A percentile compares a stretch with the other conserved stretches of the same genome.
These are phyloP conservation scores for Muricea muricata DNA, from an alignment of 92 coral and sea anemone genomes.

Conservation along the genomic window DNA sequence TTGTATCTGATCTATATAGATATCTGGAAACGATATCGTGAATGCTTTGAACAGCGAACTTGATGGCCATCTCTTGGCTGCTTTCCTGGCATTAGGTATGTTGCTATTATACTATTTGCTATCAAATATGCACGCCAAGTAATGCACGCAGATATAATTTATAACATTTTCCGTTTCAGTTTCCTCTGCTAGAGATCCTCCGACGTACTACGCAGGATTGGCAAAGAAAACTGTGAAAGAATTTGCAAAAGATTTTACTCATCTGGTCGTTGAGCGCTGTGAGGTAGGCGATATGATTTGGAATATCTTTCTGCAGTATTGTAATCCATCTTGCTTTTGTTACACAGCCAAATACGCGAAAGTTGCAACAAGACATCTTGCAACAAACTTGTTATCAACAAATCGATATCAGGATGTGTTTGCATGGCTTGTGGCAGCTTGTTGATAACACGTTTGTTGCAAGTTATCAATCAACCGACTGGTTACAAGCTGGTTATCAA, in stretches of 20 bases:
- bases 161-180: background rate
- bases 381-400: too few relatives aligned
- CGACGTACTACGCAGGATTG: constrained; percentile 36
- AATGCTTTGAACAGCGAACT: constrained; percentile 27
- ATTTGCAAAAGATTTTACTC: constrained; percentile 11
- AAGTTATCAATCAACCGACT: too few relatives aligned
- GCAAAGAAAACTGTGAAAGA: constrained; percentile 27
- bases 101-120: background rate
- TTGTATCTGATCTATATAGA: background rate
- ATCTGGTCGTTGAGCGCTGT: constrained; percentile 24
- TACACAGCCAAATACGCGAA: too few relatives aligned
- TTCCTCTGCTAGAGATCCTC: constrained; percentile 22
- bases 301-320: background rate
- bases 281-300: constrained; percentile 11
- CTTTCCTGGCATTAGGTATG: constrained; percentile 34
- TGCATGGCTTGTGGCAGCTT: too few relatives aligned
- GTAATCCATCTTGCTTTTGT: background rate
- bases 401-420: too few relatives aligned
- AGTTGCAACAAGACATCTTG: too few relatives aligned
- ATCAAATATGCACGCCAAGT: background rate
- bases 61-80: constrained; percentile 26
- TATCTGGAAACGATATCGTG: constrained; percentile 25
- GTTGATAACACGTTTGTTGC: too few relatives aligned
- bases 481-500: too few relatives aligned
- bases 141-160: too few relatives aligned